A percentile compares a stretch with the other conserved stretches of the same genome.
Evolutionary conservation across 2,797 vertebrate species (phyloP).

Genomic region (Chromobotia macracanthus): DNA sequence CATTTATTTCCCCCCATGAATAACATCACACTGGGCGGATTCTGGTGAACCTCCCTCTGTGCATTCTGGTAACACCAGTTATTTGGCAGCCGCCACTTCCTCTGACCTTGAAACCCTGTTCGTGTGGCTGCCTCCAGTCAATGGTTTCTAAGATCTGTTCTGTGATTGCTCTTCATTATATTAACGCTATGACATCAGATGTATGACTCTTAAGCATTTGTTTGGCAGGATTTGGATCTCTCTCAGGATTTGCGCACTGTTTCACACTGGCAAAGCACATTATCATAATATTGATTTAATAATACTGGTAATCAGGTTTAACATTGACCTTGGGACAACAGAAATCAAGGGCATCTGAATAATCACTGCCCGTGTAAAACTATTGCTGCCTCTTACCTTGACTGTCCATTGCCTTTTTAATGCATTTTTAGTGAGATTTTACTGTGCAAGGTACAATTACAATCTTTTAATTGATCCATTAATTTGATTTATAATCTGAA

Average conservation of each 20-base stretch:
- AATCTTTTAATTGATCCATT: conserved; percentile 70
- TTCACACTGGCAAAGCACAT: neutral
- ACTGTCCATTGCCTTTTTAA: neutral
- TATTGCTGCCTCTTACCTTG: neutral
- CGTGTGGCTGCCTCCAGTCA: conserved; percentile 20
- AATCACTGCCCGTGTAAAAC: conserved; percentile 2
- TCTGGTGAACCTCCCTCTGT: conserved; percentile 34
- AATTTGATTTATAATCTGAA: conserved; percentile 58
- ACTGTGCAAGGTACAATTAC: conserved; percentile 16
- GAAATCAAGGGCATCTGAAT: conserved; percentile 9
- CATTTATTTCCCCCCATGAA: conserved; percentile 38
- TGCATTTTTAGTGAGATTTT: conserved; percentile 3
- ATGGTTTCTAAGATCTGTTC: conserved; percentile 12
- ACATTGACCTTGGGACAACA: conserved; percentile 31
- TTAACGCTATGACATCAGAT: conserved; percentile 20
- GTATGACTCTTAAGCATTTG: neutral
- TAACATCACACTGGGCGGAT: conserved; percentile 42
- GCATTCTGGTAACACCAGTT: conserved; percentile 34
- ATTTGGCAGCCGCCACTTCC: conserved; percentile 34
- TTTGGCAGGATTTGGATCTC: neutral
- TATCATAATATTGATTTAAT: conserved; percentile 29
- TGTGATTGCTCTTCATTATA: conserved; percentile 1
- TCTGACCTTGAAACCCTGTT: conserved; percentile 38
- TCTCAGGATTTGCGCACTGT: conserved; percentile 25
- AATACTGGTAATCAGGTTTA: conserved; percentile 18